Conservation (phyloP, 2,888 invertebrate genomes). For the Mesoligia furuncula region DNA sequence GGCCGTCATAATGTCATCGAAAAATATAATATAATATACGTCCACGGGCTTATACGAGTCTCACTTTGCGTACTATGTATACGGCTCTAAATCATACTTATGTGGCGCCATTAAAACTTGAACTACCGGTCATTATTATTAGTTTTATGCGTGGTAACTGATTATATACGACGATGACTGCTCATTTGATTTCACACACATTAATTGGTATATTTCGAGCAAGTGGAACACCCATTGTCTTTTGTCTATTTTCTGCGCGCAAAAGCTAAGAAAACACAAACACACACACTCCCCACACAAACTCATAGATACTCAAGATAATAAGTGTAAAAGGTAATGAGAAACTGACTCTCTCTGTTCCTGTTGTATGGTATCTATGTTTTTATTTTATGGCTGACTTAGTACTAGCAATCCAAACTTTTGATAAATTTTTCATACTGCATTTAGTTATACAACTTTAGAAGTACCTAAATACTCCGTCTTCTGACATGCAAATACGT, state of each 20-base stretch:
- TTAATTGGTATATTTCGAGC: background rate
- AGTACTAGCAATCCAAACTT: too few species aligned
- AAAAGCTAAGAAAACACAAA: background rate
- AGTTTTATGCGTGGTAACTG: background rate
- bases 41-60: background rate
- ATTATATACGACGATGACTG: background rate
- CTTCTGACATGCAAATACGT: background rate
- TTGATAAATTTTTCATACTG: background rate
- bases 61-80: background rate
- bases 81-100: background rate
- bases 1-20: background rate
- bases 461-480: background rate
- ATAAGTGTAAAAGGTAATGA: background rate
- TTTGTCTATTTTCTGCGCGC: background rate
- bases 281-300: background rate
- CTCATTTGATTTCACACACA: background rate
- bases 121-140: slow-evolving; percentile 1
- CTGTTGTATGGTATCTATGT: background rate
- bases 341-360: background rate
- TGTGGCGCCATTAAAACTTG: background rate
- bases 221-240: background rate
- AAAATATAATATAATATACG: background rate
- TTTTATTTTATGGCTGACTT: background rate
- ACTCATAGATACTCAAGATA: background rate
- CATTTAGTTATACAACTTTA: background rate